These are phyloP conservation scores for Erethizon dorsatum DNA, from an alignment of 2,797 vertebrate species.

Conservation along the genomic window DNA sequence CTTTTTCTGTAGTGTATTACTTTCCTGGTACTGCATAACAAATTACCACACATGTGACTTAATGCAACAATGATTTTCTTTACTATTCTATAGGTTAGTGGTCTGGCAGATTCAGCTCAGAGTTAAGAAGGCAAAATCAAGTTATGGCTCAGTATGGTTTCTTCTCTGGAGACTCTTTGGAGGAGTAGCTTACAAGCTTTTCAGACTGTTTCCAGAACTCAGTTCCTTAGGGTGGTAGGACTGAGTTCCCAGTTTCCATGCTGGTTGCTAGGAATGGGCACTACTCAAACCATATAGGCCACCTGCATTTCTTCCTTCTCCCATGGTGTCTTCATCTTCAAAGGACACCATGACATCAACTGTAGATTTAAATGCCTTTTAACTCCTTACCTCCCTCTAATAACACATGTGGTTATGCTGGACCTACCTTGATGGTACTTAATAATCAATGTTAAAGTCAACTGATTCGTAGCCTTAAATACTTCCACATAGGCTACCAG, in stretches of 20 bases:
- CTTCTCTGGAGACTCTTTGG: background rate
- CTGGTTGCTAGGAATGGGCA: background rate
- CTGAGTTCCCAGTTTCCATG: background rate
- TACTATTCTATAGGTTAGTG: background rate
- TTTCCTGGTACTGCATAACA: background rate
- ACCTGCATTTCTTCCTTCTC: background rate
- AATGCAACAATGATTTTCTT: background rate
- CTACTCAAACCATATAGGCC: background rate
- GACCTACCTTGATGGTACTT: background rate
- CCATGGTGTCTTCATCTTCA: background rate
- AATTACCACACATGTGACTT: background rate
- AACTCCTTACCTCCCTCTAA: background rate
- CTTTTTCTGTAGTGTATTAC: background rate
- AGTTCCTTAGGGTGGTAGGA: too few species aligned
- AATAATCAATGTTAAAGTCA: constrained; percentile 8
- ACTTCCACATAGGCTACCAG: background rate
- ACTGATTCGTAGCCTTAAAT: background rate
- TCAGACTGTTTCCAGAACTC: background rate
- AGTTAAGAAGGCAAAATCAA: background rate
- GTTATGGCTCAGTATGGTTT: background rate
- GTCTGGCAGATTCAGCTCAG: background rate
- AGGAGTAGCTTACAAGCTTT: background rate
- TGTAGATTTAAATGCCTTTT: background rate
- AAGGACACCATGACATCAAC: background rate
- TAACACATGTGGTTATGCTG: background rate